Base-by-base conservation (phyloP, 2,113 vertebrate genomes). In the Antennarius striatus region DNA sequence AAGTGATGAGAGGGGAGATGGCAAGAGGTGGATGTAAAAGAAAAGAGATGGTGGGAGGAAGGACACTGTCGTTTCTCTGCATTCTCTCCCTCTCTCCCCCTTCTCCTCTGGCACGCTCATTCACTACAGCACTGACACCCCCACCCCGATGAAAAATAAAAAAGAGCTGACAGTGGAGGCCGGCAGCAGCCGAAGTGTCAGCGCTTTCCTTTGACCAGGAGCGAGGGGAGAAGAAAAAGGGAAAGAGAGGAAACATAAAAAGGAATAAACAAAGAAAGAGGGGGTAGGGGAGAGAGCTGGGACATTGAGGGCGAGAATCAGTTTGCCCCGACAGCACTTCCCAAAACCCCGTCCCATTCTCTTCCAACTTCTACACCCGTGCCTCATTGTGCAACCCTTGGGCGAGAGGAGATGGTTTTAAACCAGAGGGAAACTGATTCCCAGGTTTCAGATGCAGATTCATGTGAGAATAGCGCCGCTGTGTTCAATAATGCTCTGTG, bases 361-460 rank as follows among this genome's bases (percentile, higher is more conserved):
- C 72, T 68, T 76, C 42, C 42, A 12, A 82, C 80, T 78, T 89
- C 81, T 79, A 57, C 71, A 39, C 71, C 53, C 73, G 49, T 79
- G 69, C 75, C 39, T 15, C 56, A 63, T 75, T 63, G 77, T 73
- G 77, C 59, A 73, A 80, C 80, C 56, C 56, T 49, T 55, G 32
- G 77, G 84, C 80, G 71, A 84, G 86, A 76, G 80, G 73, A 91
- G 89, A 89, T 83, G 62, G 83, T 87, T 80, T 91, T 88, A 91
- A 89, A 91, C 83, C 85, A 83, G 87, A 90, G 80, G 76, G 81
- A 91, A 91, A 93, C 92, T 89, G 91, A 93, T 92, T 93, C 89
- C 87, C 68, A 40, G 81, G 82, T 63, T 84, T 86, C 74, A 65
- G 75, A 88, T 89, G 79, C 89, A 89, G 90, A 85, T 90, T 22